A percentile compares a stretch with the other conserved stretches of the same genome.
Conservation (phyloP, 2,113 vertebrate species). For the Ramphastos sulfuratus region DNA sequence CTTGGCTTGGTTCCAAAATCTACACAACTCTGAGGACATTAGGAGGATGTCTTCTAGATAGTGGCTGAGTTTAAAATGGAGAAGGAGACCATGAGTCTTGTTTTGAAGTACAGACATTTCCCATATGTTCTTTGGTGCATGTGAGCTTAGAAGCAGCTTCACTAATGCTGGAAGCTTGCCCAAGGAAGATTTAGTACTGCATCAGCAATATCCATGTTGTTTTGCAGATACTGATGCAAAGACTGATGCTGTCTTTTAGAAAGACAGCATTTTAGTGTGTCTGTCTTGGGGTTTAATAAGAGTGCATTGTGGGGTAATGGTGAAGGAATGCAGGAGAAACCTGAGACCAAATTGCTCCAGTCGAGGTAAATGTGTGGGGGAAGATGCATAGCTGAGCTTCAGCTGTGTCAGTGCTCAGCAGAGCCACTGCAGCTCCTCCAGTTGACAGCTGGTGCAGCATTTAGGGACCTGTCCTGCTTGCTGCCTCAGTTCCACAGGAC, state of each 20-base stretch:
- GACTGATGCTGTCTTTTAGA: too few relatives aligned
- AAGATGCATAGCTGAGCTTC: neutral
- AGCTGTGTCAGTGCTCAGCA: neutral
- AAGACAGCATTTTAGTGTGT: neutral
- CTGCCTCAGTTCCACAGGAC: neutral
- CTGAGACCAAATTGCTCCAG: neutral
- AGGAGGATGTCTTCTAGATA: neutral
- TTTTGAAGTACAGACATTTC: slow-evolving; percentile 54
- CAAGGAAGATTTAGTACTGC: neutral
- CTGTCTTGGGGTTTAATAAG: neutral
- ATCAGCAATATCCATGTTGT: slow-evolving; percentile 14
- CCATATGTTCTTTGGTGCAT: slow-evolving; percentile 55
- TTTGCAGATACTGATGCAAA: slow-evolving; percentile 20
- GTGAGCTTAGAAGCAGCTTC: slow-evolving; percentile 40
- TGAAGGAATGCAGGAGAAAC: slow-evolving; percentile 35
- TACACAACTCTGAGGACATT: neutral
- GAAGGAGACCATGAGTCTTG: slow-evolving; percentile 16
- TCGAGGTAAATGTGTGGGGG: neutral
- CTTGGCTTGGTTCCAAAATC: slow-evolving; percentile 19
- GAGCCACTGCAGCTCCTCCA: neutral
- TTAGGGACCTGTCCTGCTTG: neutral
- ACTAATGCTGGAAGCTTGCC: slow-evolving; percentile 55
- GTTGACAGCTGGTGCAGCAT: rapidly evolving
- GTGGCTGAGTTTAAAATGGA: neutral
- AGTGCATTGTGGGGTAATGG: neutral